Base-by-base conservation (phyloP, 2,888 invertebrate species). In the Athalia rosae region DNA sequence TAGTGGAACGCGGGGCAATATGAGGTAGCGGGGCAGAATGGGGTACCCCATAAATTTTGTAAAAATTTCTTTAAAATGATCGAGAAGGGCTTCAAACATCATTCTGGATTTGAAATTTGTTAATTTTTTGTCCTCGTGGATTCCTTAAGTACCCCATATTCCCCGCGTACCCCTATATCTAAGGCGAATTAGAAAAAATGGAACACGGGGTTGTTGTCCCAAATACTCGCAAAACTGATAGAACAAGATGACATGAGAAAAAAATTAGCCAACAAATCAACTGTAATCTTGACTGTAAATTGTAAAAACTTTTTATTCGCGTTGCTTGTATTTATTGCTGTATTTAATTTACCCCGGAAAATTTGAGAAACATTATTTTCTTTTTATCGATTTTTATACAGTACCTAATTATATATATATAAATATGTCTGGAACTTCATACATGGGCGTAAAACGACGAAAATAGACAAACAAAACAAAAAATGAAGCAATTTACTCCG, bases 271-370 rank as follows among this genome's bases (percentile, higher is more conserved):
- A 58, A 50, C 41, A 3, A 64, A 58, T 50, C 9, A 77, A 80
- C 79, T 76, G 77, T 48, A 76, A 79, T 81, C 81, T 80, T 69
- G 77, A 81, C 79, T 86, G 86, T 86, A 86, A 79, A 85, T 84
- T 86, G 80, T 82, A 83, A 82, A 84, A 81, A 80, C 76, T 67
- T 67, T 83, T 78, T 79, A 81, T 81, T 81, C 76, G 80, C 79
- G 76, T 81, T 80, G 83, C 80, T 84, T 84, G 79, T 87, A 87
- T 86, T 87, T 85, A 86, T 86, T 86, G 80, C 82, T 83, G 69
- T 63, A 78, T 79, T 76, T 41, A 13, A 4, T 13, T 62, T 62
- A 62, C 28, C 28, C 28, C 28, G 28, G 28, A 2, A 28, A 28
- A 28, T 62, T 15, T 67, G 41, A 11, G 11, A 48, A 59, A 13